These are phyloP conservation scores for Ormyrus nitidulus DNA, from an alignment of 2,888 invertebrate species.

Conservation along the genomic window DNA sequence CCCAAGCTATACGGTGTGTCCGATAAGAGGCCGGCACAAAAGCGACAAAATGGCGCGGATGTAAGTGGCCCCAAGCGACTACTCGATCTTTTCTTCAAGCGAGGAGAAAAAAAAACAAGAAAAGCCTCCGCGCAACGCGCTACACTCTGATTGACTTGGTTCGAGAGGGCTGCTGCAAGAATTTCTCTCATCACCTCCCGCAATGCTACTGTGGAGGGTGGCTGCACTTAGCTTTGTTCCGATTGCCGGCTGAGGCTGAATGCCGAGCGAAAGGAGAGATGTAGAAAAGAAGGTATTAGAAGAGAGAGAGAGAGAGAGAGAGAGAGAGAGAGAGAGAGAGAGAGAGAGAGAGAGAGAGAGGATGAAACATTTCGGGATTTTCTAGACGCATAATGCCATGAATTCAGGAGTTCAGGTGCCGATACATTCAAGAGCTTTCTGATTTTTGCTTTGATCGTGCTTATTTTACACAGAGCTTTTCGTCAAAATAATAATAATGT, in stretches of 20 bases:
- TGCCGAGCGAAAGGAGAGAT: not conserved
- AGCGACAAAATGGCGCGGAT: slow-evolving; percentile 20
- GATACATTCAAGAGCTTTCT: no score
- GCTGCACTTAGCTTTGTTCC: slow-evolving; percentile 49
- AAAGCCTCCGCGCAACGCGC: not conserved
- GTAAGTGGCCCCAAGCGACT: slow-evolving; percentile 45
- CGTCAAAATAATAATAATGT: no score
- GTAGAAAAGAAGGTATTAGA: slow-evolving; percentile 28
- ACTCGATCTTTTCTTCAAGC: slow-evolving; percentile 35
- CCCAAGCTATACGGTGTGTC: not conserved
- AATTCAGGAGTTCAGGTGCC: no score
- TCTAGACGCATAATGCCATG: no score
- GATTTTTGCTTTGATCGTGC: no score
- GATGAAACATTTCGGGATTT: no score
- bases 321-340: not conserved
- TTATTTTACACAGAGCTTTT: no score
- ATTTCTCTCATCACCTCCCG: slow-evolving; percentile 32
- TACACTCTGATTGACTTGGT: slow-evolving; percentile 41
- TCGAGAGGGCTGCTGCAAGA: slow-evolving; percentile 8
- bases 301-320: not conserved
- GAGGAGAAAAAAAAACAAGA: not conserved
- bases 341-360: not conserved
- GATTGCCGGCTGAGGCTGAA: slow-evolving; percentile 20
- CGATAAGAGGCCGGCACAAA: slow-evolving; percentile 29
- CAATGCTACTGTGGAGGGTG: not conserved